Evolutionary conservation across 2,888 invertebrate species (phyloP).

Genomic region (Amorpha juglandis): DNA sequence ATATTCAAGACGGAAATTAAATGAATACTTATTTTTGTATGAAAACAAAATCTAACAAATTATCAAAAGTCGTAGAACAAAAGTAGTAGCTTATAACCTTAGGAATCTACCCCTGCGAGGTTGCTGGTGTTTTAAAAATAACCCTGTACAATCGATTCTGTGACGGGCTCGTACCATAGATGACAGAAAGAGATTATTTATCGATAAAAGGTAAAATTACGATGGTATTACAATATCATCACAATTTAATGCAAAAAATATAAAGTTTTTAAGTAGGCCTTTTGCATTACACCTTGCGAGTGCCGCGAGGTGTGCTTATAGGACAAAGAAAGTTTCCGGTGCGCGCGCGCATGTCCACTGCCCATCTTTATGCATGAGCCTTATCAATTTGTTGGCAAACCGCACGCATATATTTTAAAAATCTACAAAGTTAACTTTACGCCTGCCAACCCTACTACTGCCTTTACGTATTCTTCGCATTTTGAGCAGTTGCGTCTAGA

Average conservation of each 20-base stretch:
- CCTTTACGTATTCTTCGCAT: slow-evolving; percentile 15
- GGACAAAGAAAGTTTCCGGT: slow-evolving; percentile 60
- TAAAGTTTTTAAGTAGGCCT: slow-evolving; percentile 27
- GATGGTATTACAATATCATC: slow-evolving; percentile 22
- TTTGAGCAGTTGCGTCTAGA: slow-evolving; percentile 13
- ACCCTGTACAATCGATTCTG: slow-evolving; percentile 7
- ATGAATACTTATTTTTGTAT: too few relatives aligned
- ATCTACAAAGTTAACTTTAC: slow-evolving; percentile 27
- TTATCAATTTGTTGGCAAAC: slow-evolving; percentile 68
- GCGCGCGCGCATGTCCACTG: slow-evolving; percentile 37
- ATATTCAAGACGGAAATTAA: too few relatives aligned
- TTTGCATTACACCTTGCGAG: slow-evolving; percentile 30
- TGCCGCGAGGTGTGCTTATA: slow-evolving; percentile 23
- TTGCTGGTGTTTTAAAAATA: too few relatives aligned
- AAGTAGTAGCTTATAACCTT: too few relatives aligned
- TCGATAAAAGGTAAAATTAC: slow-evolving; percentile 25
- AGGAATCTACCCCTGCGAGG: too few relatives aligned
- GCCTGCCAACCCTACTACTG: slow-evolving; percentile 13
- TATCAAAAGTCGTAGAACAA: too few relatives aligned
- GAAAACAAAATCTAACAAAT: too few relatives aligned
- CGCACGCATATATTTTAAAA: slow-evolving; percentile 30
- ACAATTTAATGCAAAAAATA: slow-evolving; percentile 23
- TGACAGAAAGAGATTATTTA: slow-evolving; percentile 14
- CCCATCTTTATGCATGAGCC: slow-evolving; percentile 70
- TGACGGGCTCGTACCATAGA: slow-evolving; percentile 6